These are phyloP conservation scores for Catocala fraxini DNA, from an alignment of 2,888 invertebrate genomes.

Conservation along the genomic window DNA sequence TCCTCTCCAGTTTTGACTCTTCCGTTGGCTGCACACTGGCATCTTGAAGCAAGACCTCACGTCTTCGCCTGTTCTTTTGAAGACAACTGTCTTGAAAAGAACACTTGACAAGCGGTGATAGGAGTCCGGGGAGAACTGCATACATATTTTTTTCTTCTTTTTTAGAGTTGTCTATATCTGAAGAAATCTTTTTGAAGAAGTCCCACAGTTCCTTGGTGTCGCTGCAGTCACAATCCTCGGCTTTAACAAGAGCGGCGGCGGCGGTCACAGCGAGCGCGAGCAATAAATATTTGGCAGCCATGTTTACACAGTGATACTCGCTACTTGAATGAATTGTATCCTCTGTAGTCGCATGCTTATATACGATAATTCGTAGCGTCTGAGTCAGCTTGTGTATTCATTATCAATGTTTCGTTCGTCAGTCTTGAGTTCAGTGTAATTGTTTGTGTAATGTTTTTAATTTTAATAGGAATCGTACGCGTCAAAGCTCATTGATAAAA, in stretches of 20 bases:
- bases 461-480: slow-evolving; percentile 16
- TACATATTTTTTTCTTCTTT: slow-evolving; percentile 21
- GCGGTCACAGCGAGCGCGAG: slow-evolving; percentile 21
- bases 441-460: slow-evolving; percentile 26
- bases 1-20: too few species aligned
- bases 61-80: slow-evolving; percentile 50
- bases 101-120: slow-evolving; percentile 50
- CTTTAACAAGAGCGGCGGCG: slow-evolving; percentile 16
- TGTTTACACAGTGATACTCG: slow-evolving; percentile 36
- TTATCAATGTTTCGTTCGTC: slow-evolving; percentile 24
- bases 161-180: slow-evolving; percentile 2
- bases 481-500: slow-evolving; percentile 16
- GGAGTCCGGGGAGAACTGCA: slow-evolving; percentile 48
- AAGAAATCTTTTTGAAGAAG: slow-evolving; percentile 42
- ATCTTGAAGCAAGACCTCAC: slow-evolving; percentile 14
- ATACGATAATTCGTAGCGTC: slow-evolving; percentile 18
- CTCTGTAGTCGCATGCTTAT: slow-evolving; percentile 20
- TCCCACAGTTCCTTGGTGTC: slow-evolving; percentile 33
- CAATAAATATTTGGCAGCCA: slow-evolving; percentile 48
- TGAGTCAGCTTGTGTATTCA: slow-evolving; percentile 25
- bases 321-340: slow-evolving; percentile 41
- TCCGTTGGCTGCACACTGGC: too few species aligned
- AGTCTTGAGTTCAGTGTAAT: slow-evolving; percentile 18
- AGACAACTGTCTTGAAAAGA: slow-evolving; percentile 34
- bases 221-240: slow-evolving; percentile 41